These are phyloP conservation scores for Eufriesea mexicana DNA, from an alignment of 1,140 invertebrate species.

Conservation along the genomic window DNA sequence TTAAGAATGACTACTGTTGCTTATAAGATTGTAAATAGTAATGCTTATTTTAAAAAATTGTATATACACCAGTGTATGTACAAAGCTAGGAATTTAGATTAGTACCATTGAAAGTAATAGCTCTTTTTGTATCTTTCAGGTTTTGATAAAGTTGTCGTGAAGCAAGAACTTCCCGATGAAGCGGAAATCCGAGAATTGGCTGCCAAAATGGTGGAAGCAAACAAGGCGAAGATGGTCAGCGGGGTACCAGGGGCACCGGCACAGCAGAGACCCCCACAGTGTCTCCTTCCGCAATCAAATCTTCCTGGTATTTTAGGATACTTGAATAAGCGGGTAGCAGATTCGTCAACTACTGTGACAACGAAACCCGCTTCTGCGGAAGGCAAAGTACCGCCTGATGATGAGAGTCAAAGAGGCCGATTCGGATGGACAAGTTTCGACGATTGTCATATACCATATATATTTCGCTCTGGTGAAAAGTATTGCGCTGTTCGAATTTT, in stretches of 20 bases:
- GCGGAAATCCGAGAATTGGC: constrained; percentile 93
- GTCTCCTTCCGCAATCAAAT: constrained; percentile 70
- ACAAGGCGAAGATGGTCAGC: constrained; percentile 87
- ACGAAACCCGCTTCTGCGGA: constrained; percentile 69
- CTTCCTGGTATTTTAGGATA: constrained; percentile 85
- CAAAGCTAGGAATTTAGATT: too few species aligned
- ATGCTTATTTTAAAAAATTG: background rate
- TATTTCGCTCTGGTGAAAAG: constrained; percentile 91
- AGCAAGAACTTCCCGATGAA: constrained; percentile 92
- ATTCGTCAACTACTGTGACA: constrained; percentile 55
- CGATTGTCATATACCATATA: constrained; percentile 93
- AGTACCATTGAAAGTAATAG: background rate
- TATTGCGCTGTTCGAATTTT: constrained; percentile 96
- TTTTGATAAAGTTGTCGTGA: constrained; percentile 83
- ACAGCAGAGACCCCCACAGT: constrained; percentile 48
- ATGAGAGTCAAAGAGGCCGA: constrained; percentile 90
- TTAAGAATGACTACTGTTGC: background rate
- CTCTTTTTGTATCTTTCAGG: constrained; percentile 37
- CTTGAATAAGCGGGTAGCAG: constrained; percentile 75
- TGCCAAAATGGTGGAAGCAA: constrained; percentile 92
- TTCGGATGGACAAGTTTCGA: constrained; percentile 95
- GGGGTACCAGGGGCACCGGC: constrained; percentile 71
- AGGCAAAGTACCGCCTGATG: constrained; percentile 84
- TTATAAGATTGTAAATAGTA: background rate
- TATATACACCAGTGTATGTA: background rate